Evolutionary conservation across 2,797 vertebrate species (phyloP), one percentile per base, ranked within the genome.

Genomic region (Acomys russatus): DNA sequence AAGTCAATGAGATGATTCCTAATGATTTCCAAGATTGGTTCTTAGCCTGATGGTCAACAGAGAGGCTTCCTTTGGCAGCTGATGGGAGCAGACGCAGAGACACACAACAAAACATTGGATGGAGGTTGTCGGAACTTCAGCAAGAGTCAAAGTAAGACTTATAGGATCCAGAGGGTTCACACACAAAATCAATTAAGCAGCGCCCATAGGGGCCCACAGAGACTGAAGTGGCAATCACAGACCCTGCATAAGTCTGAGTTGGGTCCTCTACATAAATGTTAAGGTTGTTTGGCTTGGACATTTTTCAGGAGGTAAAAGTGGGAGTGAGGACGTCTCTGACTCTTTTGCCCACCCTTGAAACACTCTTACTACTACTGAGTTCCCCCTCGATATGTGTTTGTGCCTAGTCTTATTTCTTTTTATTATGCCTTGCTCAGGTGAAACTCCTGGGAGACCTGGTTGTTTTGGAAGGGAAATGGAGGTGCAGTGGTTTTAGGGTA

Each of bases 221-320:
- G 23, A 30, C 12, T 30, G 74, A 76, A 76, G 6, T 76, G 12
- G 25, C 9, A n/a, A 22, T 79, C 51, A n/a, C 77, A 22, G 33
- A 79, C 44, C 1, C 77, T 56, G 17, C 3, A 22, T 11, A 0
- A 1, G 17, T 56, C 3, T n/a, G 51, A 1, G 17, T 8, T 18
- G 9, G 5, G 0, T n/a, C 30, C 20, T 54, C 18, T 22, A 8
- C 3, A 18, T 56, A 79, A 18, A 79, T 6, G 51, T 22, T 79
- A 3, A 54, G 30, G 51, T 56, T 79, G 30, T 56, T n/a, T 22
- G 28, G 9, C 30, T 79, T 79, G 17, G 30, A 11, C 1, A 28
- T 28, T 49, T 49, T 49, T 2, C 8, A 1, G 44, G 11, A 51
- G 44, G 23, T 14, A 15, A 30, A 51, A 8, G 6, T 76, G 23